phyloP scores from a whole-genome alignment of 2,797 vertebrate species.

The Tadarida brasiliensis region DNA sequence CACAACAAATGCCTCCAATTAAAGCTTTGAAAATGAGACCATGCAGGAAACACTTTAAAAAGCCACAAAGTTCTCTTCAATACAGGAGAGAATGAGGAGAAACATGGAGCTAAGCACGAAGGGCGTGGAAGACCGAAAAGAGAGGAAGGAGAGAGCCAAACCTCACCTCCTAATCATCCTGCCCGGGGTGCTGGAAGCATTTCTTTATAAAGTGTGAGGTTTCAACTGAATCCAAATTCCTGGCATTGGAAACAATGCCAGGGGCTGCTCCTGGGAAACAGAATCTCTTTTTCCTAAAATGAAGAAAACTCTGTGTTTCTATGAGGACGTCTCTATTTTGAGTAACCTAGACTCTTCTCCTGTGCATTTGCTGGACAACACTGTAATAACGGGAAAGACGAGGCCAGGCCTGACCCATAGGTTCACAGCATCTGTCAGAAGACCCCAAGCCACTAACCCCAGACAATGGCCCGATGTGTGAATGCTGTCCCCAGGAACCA shows the following conservation, averaged over 20 bases:
- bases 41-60: conserved; percentile 27
- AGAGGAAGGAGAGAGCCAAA: background rate
- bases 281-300: conserved; percentile 52
- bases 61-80: background rate
- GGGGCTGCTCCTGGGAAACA: conserved; percentile 1
- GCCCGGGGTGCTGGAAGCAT: background rate
- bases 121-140: background rate
- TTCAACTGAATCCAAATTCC: conserved; percentile 55
- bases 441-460: background rate
- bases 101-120: conserved; percentile 16
- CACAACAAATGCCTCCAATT: background rate
- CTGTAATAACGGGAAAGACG: background rate
- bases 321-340: background rate
- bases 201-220: conserved; percentile 54
- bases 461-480: background rate
- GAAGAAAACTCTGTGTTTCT: conserved; percentile 52
- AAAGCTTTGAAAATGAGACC: conserved; percentile 19
- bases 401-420: background rate
- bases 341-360: background rate
- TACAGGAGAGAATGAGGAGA: background rate
- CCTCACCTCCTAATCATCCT: conserved; percentile 1
- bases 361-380: background rate
- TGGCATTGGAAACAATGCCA: conserved; percentile 31
- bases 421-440: background rate
- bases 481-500: background rate